Percentiles rank a stretch among this genome's conserved stretches.
phyloP scores from a whole-genome alignment of 2,797 vertebrate species.

The Tapera naevia region DNA sequence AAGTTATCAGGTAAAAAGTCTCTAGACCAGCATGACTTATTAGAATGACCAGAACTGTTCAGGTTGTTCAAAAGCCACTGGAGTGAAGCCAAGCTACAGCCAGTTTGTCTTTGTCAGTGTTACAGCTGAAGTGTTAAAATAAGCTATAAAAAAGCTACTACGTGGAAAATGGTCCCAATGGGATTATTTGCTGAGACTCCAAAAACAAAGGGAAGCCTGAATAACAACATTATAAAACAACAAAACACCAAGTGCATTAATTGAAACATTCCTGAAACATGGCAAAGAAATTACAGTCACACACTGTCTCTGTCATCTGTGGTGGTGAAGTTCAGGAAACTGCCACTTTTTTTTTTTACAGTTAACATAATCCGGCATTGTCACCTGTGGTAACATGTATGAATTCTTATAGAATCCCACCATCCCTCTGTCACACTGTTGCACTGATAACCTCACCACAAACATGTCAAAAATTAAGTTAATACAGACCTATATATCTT shows the following conservation, averaged over 20 bases:
- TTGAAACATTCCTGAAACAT: not conserved
- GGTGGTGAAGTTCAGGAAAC: not conserved
- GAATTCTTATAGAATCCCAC: not conserved
- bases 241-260: not conserved
- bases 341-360: not conserved
- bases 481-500: not conserved
- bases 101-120: not conserved
- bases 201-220: not conserved
- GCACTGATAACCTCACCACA: not conserved
- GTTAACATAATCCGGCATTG: not conserved
- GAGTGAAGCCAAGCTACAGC: not conserved
- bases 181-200: not conserved
- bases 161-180: not conserved
- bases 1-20: not conserved
- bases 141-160: not conserved
- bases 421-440: not conserved
- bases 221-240: not conserved
- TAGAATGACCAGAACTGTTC: not conserved
- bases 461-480: not conserved
- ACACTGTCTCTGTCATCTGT: not conserved
- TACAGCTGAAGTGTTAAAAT: not conserved
- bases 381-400: not conserved
- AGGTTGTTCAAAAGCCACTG: not conserved
- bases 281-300: not conserved
- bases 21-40: not conserved